Conservation (phyloP, 1,140 invertebrate species). For the Lethrus apterus region DNA sequence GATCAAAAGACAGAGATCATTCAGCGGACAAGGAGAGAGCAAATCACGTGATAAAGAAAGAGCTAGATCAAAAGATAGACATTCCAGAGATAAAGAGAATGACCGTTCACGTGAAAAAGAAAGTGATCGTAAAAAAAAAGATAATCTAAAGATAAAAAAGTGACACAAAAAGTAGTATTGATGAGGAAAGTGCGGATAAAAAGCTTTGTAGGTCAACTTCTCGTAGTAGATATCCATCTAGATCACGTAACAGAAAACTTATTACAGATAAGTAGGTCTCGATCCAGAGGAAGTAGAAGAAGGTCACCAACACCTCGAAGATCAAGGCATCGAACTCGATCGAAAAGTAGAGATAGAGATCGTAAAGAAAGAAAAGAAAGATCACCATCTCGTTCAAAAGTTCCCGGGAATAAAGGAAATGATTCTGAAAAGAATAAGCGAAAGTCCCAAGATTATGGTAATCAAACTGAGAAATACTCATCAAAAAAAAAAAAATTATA, state of each 20-base stretch:
- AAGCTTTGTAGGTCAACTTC: conserved; percentile 16
- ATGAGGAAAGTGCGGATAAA: conserved; percentile 23
- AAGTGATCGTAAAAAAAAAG: conserved; percentile 38
- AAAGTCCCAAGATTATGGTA: conserved; percentile 21
- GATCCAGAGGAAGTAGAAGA: conserved; percentile 24
- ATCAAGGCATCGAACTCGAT: conserved; percentile 22
- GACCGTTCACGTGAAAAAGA: conserved; percentile 32
- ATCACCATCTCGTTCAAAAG: conserved; percentile 34
- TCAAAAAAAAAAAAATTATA: conserved; percentile 49
- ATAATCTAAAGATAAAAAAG: conserved; percentile 35
- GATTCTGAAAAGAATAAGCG: conserved; percentile 36
- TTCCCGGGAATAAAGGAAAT: conserved; percentile 43
- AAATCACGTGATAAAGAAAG: conserved; percentile 18
- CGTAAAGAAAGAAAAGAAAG: conserved; percentile 28
- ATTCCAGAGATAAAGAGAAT: conserved; percentile 33
- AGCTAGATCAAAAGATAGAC: conserved; percentile 28
- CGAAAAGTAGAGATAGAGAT: conserved; percentile 29
- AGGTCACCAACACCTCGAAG: conserved; percentile 20
- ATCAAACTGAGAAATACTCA: conserved; percentile 39
- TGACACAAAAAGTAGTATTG: conserved; percentile 31
- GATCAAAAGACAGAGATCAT: conserved; percentile 46
- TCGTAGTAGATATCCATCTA: conserved; percentile 38
- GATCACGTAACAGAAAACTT: conserved; percentile 39
- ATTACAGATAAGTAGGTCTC: conserved; percentile 30
- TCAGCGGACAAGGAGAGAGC: conserved; percentile 10